Base-by-base conservation (phyloP, 2,797 vertebrate genomes). In the Syngnathus rostellatus region DNA sequence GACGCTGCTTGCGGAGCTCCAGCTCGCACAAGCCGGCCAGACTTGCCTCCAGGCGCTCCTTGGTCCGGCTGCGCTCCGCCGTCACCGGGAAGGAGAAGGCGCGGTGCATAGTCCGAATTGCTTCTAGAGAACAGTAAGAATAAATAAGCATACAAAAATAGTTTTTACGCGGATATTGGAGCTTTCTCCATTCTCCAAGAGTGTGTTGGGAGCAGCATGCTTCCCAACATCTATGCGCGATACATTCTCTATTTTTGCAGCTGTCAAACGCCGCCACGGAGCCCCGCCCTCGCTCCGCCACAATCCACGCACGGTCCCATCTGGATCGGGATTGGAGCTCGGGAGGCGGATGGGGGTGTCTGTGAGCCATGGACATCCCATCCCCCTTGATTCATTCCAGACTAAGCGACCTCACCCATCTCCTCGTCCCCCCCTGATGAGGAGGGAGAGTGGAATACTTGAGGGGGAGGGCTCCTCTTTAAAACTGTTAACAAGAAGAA, bases 1-100 rank as follows among this genome's bases (percentile, higher is more conserved):
- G 94, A 64, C 92, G 85, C 85, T 93, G 91, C 73, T 92, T 92
- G 74, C 94, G 89, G 71, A 93, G 85, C 74, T 93, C 92, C 83
- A 95, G 90, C 82, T 94, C 93, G 62, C 92, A 93, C 73, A 95
- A 84, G 31, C 92, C 93, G 75, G 93, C 87, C 84, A 95, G 82
- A 83, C 92, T 93, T 63, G 92, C 91, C 81, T 94, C 93, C 80
- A 96, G 81, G 70, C 92, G 91, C 81, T 91, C 91, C 76, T 93
- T 91, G 78, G 90, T 92, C 79, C 93, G 86, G 73, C 92, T 87
- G 80, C 92, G 91, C 81, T 93, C 93, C 81, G 86, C 89, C 53
- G 91, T 90, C 78, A 90, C 88, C 53, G 91, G 93, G 85, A 90
- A 92, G 38, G 92, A 91, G 77, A 90, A 89, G 50, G 91, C 92